A percentile compares a stretch with the other conserved stretches of the same genome.
Conservation (phyloP, 2,797 vertebrate genomes). For the Xerus rutilus region DNA sequence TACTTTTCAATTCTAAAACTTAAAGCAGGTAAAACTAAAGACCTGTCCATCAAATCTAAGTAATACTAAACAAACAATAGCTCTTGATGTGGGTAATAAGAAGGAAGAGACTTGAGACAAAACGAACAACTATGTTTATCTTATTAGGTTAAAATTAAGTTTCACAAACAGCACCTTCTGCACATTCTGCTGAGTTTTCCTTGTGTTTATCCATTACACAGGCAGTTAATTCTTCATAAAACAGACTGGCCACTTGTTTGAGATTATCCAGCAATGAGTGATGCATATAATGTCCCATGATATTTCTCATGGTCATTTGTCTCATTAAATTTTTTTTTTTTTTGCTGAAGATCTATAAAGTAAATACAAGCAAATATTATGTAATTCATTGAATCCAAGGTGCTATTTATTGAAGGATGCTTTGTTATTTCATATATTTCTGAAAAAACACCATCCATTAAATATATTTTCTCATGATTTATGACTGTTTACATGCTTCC, state of each 20-base stretch:
- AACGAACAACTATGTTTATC: neutral
- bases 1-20: neutral
- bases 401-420: neutral
- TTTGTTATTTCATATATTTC: neutral
- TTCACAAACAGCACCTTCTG: conserved; percentile 9
- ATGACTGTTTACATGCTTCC: neutral
- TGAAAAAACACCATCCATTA: neutral
- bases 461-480: neutral
- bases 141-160: conserved; percentile 19
- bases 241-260: neutral
- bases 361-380: neutral
- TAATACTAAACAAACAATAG: neutral
- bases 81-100: neutral
- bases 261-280: neutral
- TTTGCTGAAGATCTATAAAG: conserved; percentile 32
- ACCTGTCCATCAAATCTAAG: neutral
- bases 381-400: neutral
- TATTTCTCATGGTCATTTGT: conserved; percentile 14
- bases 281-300: neutral
- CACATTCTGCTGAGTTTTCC: neutral
- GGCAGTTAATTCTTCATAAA: conserved; percentile 12
- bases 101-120: neutral
- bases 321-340: neutral
- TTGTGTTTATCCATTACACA: neutral
- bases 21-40: neutral